A percentile compares a stretch with the other conserved stretches of the same genome.
Conservation (phyloP, 2,113 vertebrate genomes). For the Coryphaenoides rupestris region DNA sequence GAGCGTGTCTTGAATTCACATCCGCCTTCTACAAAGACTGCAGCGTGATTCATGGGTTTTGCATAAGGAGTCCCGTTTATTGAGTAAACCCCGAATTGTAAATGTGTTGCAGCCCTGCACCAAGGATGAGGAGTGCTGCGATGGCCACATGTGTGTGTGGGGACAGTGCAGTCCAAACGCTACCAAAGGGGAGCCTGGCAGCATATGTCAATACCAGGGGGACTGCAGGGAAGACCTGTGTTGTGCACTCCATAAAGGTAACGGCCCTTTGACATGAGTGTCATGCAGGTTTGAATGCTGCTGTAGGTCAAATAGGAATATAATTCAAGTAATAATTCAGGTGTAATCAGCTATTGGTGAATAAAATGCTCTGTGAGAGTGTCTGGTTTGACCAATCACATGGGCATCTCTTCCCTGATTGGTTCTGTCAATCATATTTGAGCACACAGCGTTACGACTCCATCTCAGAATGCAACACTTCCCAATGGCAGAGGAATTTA, state of each 20-base stretch:
- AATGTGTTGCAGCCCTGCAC: slow-evolving; percentile 73
- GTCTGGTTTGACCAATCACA: too few relatives aligned
- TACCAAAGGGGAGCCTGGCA: slow-evolving; percentile 80
- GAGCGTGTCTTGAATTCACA: background rate
- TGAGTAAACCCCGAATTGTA: background rate
- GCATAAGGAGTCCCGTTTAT: background rate
- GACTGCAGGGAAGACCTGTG: slow-evolving; percentile 83
- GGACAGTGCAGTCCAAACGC: slow-evolving; percentile 77
- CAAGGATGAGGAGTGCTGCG: slow-evolving; percentile 85
- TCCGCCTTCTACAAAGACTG: background rate
- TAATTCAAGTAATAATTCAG: too few relatives aligned
- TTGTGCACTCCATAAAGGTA: slow-evolving; percentile 89
- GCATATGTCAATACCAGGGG: slow-evolving; percentile 84
- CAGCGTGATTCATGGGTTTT: background rate
- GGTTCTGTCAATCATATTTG: too few relatives aligned
- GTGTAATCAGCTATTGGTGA: too few relatives aligned
- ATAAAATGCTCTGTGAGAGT: too few relatives aligned
- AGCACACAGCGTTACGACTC: too few relatives aligned
- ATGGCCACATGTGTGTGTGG: slow-evolving; percentile 85
- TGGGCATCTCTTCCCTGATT: too few relatives aligned
- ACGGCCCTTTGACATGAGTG: background rate
- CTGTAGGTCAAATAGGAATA: too few relatives aligned
- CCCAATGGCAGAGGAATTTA: too few relatives aligned
- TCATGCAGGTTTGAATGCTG: too few relatives aligned
- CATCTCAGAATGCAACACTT: too few relatives aligned